phyloP scores from a whole-genome alignment of 2,888 invertebrate species.

The Harpalus rubripes region DNA sequence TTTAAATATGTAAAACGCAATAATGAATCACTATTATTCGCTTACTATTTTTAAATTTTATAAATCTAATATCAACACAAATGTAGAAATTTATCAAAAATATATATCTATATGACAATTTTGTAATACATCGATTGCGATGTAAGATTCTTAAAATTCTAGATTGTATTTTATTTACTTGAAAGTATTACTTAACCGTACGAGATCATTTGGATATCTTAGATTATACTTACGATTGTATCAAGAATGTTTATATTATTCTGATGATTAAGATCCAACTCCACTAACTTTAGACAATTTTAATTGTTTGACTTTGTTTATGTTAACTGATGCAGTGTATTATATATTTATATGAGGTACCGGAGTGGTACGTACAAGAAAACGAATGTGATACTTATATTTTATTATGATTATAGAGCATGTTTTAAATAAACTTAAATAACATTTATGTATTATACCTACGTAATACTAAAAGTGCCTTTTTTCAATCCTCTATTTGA shows the following conservation, averaged over 20 bases:
- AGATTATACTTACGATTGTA: conserved; percentile 54
- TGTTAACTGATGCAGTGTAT: conserved; percentile 51
- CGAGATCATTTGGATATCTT: conserved; percentile 46
- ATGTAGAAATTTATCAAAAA: conserved; percentile 57
- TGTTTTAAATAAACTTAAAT: conserved; percentile 54
- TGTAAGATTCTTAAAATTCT: conserved; percentile 50
- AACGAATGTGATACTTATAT: conserved; percentile 66
- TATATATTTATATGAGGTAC: conserved; percentile 56
- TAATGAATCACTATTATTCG: conserved; percentile 63
- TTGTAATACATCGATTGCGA: conserved; percentile 55
- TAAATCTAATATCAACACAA: conserved; percentile 53
- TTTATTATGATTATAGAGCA: conserved; percentile 61
- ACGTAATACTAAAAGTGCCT: conserved; percentile 58
- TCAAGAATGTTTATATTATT: conserved; percentile 38
- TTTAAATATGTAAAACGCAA: conserved; percentile 61
- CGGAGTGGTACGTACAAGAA: conserved; percentile 57
- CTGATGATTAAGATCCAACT: conserved; percentile 35
- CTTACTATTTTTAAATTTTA: conserved; percentile 57
- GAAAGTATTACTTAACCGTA: conserved; percentile 53
- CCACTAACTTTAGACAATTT: conserved; percentile 44
- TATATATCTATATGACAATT: conserved; percentile 59
- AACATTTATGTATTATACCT: conserved; percentile 61
- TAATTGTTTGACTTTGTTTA: conserved; percentile 37
- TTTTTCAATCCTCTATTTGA: conserved; percentile 52
- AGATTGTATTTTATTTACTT: conserved; percentile 47